Percentiles rank a stretch among this genome's conserved stretches.
These are phyloP conservation scores for Toxotes lorentzi DNA, from an alignment of 2,797 vertebrate species.

Conservation along the genomic window DNA sequence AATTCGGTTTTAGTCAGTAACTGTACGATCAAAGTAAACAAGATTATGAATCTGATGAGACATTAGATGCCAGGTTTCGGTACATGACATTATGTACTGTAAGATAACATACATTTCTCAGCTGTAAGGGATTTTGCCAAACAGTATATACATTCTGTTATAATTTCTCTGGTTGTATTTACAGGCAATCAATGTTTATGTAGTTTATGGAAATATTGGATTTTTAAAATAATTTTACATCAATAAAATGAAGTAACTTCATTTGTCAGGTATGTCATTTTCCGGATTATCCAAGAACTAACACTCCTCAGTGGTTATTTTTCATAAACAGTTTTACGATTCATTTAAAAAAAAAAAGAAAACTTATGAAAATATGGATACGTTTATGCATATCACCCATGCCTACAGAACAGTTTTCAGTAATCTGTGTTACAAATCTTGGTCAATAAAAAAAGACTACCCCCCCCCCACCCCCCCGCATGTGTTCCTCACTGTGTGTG, in stretches of 20 bases:
- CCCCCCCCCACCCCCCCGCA: too few relatives aligned
- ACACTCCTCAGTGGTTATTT: background rate
- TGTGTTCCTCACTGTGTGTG: conserved; percentile 23
- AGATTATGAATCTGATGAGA: background rate
- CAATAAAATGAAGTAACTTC: background rate
- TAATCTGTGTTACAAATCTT: background rate
- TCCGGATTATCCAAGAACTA: too few relatives aligned
- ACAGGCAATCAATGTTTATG: background rate
- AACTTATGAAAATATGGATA: background rate
- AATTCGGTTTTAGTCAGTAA: background rate
- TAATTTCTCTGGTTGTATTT: background rate
- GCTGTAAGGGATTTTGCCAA: background rate
- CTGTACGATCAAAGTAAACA: background rate
- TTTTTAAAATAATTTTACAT: background rate
- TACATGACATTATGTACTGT: background rate
- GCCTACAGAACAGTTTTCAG: background rate
- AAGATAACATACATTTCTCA: background rate
- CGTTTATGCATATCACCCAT: background rate
- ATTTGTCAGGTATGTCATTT: background rate
- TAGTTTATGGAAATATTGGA: too few relatives aligned
- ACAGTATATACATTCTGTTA: background rate
- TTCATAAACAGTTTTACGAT: background rate
- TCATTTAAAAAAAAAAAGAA: background rate
- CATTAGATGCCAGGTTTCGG: background rate
- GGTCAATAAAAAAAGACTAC: background rate